These are phyloP conservation scores for Polietes domitor DNA, from an alignment of 2,888 invertebrate species.

Conservation along the genomic window DNA sequence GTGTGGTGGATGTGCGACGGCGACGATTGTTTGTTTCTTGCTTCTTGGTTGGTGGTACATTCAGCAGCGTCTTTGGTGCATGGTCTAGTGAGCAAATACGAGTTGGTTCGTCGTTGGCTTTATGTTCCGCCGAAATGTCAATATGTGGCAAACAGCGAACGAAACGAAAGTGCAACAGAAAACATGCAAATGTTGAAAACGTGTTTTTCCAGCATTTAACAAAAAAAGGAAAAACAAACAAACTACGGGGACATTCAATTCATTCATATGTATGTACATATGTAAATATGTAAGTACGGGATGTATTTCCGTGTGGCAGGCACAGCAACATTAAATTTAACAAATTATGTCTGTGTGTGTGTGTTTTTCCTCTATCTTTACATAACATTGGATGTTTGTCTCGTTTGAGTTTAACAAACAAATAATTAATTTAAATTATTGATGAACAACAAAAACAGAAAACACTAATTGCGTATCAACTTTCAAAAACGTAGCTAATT, in stretches of 20 bases:
- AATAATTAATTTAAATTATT: neutral
- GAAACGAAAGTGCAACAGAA: slow-evolving; percentile 22
- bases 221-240: slow-evolving; percentile 42
- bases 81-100: slow-evolving; percentile 24
- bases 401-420: neutral
- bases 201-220: slow-evolving; percentile 68
- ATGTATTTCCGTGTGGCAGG: neutral
- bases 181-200: slow-evolving; percentile 45
- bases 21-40: slow-evolving; percentile 21
- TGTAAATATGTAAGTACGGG: no score
- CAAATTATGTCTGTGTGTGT: slow-evolving; percentile 48
- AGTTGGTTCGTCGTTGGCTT: slow-evolving; percentile 16
- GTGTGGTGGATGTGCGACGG: neutral
- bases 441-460: neutral
- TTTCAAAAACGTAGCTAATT: neutral
- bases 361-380: neutral
- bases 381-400: neutral
- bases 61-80: neutral
- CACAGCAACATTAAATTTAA: slow-evolving; percentile 51
- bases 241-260: slow-evolving; percentile 30
- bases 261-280: slow-evolving; percentile 66
- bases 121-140: slow-evolving; percentile 54
- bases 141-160: slow-evolving; percentile 29
- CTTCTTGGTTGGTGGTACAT: neutral
- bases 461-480: neutral